Evolutionary conservation across 2,797 vertebrate species (phyloP), one percentile per base, ranked within the genome.

Genomic region (Crocidura indochinensis): DNA sequence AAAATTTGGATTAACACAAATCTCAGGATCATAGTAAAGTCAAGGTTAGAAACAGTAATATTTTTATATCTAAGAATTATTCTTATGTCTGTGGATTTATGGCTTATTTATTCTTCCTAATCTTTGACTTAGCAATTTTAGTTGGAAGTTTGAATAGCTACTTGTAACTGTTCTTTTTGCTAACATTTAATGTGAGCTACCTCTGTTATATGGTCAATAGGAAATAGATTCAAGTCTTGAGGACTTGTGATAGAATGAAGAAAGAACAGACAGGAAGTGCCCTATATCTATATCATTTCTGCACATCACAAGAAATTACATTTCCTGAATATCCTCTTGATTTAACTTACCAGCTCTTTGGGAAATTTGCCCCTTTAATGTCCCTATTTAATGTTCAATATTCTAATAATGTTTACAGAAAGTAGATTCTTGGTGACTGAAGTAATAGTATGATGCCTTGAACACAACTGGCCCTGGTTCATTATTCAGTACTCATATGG

Each of bases 1-100:
- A 94, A 85, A 80, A 78, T 56, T 84, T 22, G 65, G 76, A 84
- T 93, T 93, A 90, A 47, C 65, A 29, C 27, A 81, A 77, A 77
- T 78, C 83, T 85, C 69, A 68, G 69, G 85, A 85, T 79, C 91
- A 51, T 71, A 10, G 17, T 49, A 90, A 72, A 65, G 74, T 71
- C 60, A 84, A 31, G 77, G 56, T 90, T 67, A 86, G 72, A 88
- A 71, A 86, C 72, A 89, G 38, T 69, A 44, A 27, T 49, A 1
- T 88, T 95, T 92, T 92, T 62, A 31, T 62, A 38, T n/a, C 2
- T 7, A 79, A 19, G 49, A 56, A 68, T 74, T 47, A 17, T 77
- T 29, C 10, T 4, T 11, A 27, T 3, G 29, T 64, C 44, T 1
- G 0, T 73, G 27, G 27, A 29, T 17, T 20, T 77, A 4, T 15